Conservation (phyloP, 2,797 vertebrate genomes). For the Melanogrammus aeglefinus region DNA sequence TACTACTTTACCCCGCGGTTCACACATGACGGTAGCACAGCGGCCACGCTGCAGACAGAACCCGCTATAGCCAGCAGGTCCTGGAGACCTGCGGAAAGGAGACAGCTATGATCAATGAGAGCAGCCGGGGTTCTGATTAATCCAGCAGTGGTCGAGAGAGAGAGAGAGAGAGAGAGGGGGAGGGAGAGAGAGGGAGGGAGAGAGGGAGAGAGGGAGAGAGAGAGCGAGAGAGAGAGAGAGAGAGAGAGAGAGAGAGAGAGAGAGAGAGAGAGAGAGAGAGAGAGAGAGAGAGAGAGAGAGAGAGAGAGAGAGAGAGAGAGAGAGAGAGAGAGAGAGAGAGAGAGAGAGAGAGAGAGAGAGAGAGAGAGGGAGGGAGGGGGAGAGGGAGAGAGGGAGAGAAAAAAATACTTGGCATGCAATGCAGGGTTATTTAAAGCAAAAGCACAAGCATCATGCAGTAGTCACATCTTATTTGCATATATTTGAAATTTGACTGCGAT, state of each 20-base stretch:
- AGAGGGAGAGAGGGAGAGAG: neutral
- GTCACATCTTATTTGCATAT: constrained; percentile 15
- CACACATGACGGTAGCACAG: too few relatives aligned
- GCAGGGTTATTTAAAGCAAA: too few relatives aligned
- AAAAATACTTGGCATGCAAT: too few relatives aligned
- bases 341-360: neutral
- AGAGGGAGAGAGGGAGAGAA: neutral
- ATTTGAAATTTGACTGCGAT: constrained; percentile 16
- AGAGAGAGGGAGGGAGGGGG: neutral
- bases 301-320: neutral
- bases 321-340: neutral
- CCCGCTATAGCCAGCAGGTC: too few relatives aligned
- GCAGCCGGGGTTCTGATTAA: too few relatives aligned
- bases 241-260: constrained; percentile 3
- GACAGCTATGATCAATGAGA: too few relatives aligned
- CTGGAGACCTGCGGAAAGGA: too few relatives aligned
- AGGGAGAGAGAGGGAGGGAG: neutral
- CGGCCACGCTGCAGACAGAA: too few relatives aligned
- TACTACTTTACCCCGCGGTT: too few relatives aligned
- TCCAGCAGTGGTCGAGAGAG: too few relatives aligned
- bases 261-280: neutral
- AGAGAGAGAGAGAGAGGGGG: neutral
- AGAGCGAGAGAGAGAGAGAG: neutral
- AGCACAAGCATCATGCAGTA: neutral
- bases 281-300: too few relatives aligned